These are phyloP conservation scores for Nowickia ferox DNA, from an alignment of 2,888 invertebrate species.

Conservation along the genomic window DNA sequence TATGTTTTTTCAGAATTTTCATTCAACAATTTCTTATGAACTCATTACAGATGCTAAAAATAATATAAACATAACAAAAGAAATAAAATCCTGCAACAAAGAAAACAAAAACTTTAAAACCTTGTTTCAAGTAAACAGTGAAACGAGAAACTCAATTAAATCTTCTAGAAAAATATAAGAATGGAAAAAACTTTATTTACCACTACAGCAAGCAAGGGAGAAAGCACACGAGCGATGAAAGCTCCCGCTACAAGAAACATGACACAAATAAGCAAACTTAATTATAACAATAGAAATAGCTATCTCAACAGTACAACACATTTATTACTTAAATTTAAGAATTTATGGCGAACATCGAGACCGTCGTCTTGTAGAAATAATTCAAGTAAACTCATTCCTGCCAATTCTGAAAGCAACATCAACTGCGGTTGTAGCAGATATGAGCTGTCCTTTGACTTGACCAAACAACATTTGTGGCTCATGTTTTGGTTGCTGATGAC, in stretches of 20 bases:
- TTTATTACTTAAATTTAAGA: constrained; percentile 14
- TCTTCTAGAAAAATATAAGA: neutral
- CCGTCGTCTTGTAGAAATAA: neutral
- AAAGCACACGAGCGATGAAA: neutral
- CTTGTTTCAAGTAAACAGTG: neutral
- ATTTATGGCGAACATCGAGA: neutral
- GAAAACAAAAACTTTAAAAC: neutral
- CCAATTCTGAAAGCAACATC: neutral
- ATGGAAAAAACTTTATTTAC: constrained; percentile 30
- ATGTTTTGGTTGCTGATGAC: constrained; percentile 21
- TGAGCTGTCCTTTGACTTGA: constrained; percentile 31
- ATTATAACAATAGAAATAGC: constrained; percentile 15
- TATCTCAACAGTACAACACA: constrained; percentile 7
- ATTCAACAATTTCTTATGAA: too few relatives aligned
- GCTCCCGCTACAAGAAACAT: constrained; percentile 3
- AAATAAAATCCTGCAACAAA: neutral
- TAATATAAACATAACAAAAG: neutral
- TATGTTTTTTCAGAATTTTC: too few relatives aligned
- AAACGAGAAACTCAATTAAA: neutral
- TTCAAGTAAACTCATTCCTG: neutral
- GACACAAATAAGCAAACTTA: constrained; percentile 25
- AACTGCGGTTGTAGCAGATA: neutral
- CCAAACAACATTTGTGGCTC: constrained; percentile 44
- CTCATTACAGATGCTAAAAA: too few relatives aligned
- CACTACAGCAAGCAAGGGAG: constrained; percentile 18